Percentiles rank a stretch among this genome's conserved stretches.
phyloP scores from a whole-genome alignment of 2,797 vertebrate species.

The Pipistrellus nathusii region DNA sequence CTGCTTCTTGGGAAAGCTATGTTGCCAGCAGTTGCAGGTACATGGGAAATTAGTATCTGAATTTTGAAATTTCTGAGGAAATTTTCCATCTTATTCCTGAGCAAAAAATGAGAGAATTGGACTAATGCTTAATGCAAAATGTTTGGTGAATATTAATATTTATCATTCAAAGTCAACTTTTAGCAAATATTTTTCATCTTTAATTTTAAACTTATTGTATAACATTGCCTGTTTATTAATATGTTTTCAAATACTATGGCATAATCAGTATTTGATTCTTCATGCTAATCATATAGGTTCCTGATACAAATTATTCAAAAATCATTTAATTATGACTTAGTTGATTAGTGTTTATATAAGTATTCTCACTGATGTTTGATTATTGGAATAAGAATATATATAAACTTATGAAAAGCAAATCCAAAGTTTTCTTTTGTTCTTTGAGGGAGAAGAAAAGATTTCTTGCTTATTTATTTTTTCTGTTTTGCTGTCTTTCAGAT shows the following conservation, averaged over 20 bases:
- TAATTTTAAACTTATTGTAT: background rate
- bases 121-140: conserved; percentile 16
- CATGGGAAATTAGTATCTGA: background rate
- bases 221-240: background rate
- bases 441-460: background rate
- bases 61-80: background rate
- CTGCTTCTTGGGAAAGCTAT: background rate
- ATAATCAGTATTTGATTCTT: background rate
- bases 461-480: background rate
- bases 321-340: background rate
- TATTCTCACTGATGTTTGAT: background rate
- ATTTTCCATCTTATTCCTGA: background rate
- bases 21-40: background rate
- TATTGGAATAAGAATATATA: background rate
- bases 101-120: background rate
- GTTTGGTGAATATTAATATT: background rate
- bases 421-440: background rate
- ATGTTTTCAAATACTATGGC: background rate
- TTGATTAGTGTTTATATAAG: background rate
- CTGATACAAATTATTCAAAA: background rate
- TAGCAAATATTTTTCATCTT: background rate
- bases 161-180: background rate
- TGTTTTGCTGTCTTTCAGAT: background rate
- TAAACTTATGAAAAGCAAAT: background rate
- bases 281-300: background rate